Evolutionary conservation across 1,140 invertebrate genomes (phyloP).

Genomic region (Drosophila lini): DNA sequence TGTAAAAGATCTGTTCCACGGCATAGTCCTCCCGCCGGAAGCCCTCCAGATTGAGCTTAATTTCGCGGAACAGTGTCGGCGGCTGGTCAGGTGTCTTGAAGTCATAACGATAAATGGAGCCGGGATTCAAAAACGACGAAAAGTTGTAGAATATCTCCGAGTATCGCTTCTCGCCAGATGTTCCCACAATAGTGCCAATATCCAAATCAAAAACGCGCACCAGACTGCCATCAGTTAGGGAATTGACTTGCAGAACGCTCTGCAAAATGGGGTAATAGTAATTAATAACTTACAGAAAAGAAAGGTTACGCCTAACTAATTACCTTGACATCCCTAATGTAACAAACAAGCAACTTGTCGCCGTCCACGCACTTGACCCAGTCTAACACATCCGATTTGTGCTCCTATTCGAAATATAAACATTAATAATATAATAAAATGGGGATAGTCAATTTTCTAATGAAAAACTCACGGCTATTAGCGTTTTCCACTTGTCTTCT

Average conservation of each 20-base stretch:
- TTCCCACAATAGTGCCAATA: constrained; percentile 93
- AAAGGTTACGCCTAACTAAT: constrained; percentile 1
- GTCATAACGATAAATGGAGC: constrained; percentile 93
- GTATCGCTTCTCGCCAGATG: constrained; percentile 93
- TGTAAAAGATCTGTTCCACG: constrained; percentile 96
- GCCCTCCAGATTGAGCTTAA: constrained; percentile 92
- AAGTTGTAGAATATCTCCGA: constrained; percentile 97
- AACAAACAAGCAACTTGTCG: constrained; percentile 95
- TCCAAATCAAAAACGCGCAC: constrained; percentile 91
- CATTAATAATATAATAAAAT: neutral
- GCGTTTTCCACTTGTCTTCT: constrained; percentile 92
- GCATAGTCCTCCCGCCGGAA: constrained; percentile 93
- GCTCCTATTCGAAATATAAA: constrained; percentile 86
- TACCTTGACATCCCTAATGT: constrained; percentile 98
- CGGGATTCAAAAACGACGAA: constrained; percentile 96
- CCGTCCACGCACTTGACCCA: constrained; percentile 93
- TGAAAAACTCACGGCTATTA: constrained; percentile 87
- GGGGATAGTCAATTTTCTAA: no score
- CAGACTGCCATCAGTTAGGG: constrained; percentile 89
- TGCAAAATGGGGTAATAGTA: constrained; percentile 83
- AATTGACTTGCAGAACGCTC: constrained; percentile 93
- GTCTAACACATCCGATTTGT: constrained; percentile 94
- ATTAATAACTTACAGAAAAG: no score
- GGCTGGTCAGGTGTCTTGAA: constrained; percentile 88
- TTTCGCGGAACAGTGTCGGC: constrained; percentile 87